Evolutionary conservation across 2,113 vertebrate genomes (phyloP).

Genomic region (Heliornis fulica): DNA sequence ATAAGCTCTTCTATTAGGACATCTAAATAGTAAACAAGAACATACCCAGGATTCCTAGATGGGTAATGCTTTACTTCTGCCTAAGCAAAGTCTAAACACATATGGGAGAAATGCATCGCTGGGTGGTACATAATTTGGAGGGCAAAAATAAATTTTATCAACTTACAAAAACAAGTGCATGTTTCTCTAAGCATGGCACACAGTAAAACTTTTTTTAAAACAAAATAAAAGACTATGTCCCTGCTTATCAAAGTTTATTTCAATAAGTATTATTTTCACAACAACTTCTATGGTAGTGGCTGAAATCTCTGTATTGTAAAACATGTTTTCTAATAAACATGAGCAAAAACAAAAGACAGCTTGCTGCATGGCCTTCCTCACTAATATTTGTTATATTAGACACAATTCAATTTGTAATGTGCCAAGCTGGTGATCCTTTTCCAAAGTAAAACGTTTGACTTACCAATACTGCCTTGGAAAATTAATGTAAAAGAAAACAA

Average conservation of each 20-base stretch:
- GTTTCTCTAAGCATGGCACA: not conserved
- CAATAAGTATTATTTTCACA: not conserved
- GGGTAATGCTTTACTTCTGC: not conserved
- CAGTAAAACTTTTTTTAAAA: not conserved
- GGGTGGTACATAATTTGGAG: not conserved
- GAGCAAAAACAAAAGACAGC: not conserved
- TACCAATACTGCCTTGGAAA: not conserved
- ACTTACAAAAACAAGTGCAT: not conserved
- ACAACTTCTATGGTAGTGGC: not conserved
- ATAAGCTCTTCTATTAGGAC: not conserved
- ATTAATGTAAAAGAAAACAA: not conserved
- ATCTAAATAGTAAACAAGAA: not conserved
- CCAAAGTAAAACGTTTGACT: not conserved
- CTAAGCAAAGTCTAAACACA: not conserved
- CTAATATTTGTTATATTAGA: not conserved
- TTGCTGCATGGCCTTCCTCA: not conserved
- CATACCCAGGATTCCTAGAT: not conserved
- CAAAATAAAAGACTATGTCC: not conserved
- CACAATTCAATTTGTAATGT: not conserved
- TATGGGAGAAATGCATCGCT: not conserved
- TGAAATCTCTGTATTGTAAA: not conserved
- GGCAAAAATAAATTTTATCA: not conserved
- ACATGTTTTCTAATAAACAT: not conserved
- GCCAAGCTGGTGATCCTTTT: not conserved
- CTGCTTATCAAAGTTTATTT: not conserved